Evolutionary conservation across 2,113 vertebrate genomes (phyloP), one percentile per base, ranked within the genome.

Genomic region (Crotophaga sulcirostris): DNA sequence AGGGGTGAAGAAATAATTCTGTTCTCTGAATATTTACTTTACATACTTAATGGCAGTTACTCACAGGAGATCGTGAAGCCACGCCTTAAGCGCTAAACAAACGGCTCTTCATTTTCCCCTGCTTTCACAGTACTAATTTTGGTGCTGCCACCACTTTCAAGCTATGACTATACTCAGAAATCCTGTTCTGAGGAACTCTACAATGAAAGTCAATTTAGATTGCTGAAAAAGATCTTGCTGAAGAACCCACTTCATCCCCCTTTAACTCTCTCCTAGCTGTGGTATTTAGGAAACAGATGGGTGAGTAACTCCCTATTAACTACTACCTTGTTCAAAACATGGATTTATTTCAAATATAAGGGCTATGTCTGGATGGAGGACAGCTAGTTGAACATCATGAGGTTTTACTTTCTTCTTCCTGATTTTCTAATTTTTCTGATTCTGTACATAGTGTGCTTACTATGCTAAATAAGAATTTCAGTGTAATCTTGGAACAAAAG

Each of bases 341-440:
- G 7, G 13, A 38, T 44, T 70, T 40, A 44, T 77, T 77, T 84
- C 45, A 77, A 73, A 73, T 13, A 62, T 1, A 69, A 89, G 70
- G 33, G 7, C 66, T 66, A 51, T 4, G 5, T 47, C 47, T 4
- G 26, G 52, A 49, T 49, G 2, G 4, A 85, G 14, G 9, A 80
- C 3, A 62, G 8, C 1, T 79, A 44, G 52, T 7, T 5, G 55
- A 67, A 58, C 44, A 34, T n/a, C 23, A n/a, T 0, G 47, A 47
- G 4, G 14, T 16, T 47, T 83, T 26, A 52, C 8, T 51, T 12
- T 14, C 16, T 16, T 82, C 10, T 66, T 60, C 16, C 24, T 45
- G 36, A 9, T 59, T 72, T 81, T 87, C 4, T 10, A 38, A 19
- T 72, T 59, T 72, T 81, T 87, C 4, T 10, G 34, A 19, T 72